Conservation (phyloP, 2,113 vertebrate genomes). For the Otocyon megalotis region DNA sequence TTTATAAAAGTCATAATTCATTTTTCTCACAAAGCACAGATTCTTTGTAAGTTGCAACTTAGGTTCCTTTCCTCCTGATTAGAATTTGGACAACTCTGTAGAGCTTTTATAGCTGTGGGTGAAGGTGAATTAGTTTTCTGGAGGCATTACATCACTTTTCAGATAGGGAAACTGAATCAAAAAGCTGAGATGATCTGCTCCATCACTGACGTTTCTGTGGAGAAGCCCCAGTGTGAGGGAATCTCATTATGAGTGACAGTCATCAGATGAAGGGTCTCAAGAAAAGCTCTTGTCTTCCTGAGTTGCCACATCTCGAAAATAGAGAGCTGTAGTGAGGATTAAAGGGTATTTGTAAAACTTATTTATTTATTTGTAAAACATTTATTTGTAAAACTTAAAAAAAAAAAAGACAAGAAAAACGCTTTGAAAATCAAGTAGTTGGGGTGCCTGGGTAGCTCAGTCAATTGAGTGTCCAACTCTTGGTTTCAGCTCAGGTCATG, state of each 20-base stretch:
- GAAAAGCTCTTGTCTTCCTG: neutral
- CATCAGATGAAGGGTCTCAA: neutral
- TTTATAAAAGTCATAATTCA: neutral
- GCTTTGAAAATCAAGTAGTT: no score
- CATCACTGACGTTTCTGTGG: neutral
- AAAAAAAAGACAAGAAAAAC: no score
- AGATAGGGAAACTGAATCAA: neutral
- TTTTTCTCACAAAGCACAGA: conserved; percentile 11
- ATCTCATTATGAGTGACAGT: neutral
- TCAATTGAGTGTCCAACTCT: no score
- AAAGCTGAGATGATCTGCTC: neutral
- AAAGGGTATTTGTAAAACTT: neutral
- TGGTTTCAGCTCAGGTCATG: no score
- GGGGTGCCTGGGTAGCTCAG: no score
- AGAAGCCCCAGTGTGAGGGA: neutral
- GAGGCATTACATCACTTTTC: neutral
- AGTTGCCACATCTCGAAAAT: neutral
- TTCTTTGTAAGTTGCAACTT: neutral
- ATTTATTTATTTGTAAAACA: neutral
- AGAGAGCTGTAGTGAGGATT: neutral
- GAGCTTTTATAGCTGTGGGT: neutral
- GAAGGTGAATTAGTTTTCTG: neutral
- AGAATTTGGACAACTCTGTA: neutral
- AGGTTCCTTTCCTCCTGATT: neutral
- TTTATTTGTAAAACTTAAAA: no score